Evolutionary conservation across 1,140 invertebrate species (phyloP).

Genomic region (Cardiocondyla obscurior): DNA sequence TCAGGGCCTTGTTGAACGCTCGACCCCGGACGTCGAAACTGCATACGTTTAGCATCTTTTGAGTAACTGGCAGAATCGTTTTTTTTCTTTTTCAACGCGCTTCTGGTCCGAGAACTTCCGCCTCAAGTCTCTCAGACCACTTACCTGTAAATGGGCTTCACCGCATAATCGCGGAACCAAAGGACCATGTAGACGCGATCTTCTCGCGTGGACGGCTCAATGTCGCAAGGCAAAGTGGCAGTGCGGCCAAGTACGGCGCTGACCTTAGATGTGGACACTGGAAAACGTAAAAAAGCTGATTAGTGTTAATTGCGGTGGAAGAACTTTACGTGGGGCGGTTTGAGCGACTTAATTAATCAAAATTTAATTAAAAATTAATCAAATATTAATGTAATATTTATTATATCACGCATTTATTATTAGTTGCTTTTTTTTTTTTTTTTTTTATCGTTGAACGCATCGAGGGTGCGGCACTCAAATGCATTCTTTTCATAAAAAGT

Average conservation of each 20-base stretch:
- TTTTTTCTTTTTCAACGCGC: neutral
- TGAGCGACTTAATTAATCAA: neutral
- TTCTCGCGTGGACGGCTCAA: conserved; percentile 89
- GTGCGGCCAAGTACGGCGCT: conserved; percentile 91
- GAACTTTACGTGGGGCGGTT: neutral
- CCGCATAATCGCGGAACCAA: conserved; percentile 93
- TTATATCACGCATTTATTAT: neutral
- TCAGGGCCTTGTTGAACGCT: conserved; percentile 89
- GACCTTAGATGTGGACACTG: conserved; percentile 89
- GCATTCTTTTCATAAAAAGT: neutral
- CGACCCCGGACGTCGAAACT: conserved; percentile 93
- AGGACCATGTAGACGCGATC: conserved; percentile 95
- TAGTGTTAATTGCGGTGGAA: neutral
- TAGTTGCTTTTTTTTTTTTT: neutral
- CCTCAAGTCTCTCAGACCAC: conserved; percentile 14
- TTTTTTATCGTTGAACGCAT: neutral
- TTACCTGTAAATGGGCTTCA: conserved; percentile 95
- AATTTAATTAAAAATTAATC: neutral
- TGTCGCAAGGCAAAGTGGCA: conserved; percentile 92
- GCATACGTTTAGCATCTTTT: conserved; percentile 34
- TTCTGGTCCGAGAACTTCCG: neutral
- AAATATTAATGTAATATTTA: neutral
- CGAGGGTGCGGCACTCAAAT: neutral
- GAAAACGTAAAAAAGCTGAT: conserved; percentile 75
- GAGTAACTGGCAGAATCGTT: neutral